Evolutionary conservation across 2,113 vertebrate genomes (phyloP).

Genomic region (Vimba vimba): DNA sequence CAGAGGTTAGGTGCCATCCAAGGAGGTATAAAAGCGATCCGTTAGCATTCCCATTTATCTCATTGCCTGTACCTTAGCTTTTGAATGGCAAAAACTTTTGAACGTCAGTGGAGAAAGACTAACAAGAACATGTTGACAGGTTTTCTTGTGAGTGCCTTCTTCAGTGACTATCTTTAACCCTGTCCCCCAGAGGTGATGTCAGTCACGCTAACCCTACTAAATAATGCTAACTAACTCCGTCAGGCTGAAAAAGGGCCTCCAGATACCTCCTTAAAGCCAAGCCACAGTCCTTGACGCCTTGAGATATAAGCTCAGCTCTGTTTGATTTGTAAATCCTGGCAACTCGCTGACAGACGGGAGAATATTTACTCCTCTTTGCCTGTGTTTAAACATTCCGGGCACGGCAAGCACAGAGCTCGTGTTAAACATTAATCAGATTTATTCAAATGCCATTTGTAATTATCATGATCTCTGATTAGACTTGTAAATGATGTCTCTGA

Average conservation of each 20-base stretch:
- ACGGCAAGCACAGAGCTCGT: conserved; percentile 33
- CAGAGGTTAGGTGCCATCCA: conserved; percentile 2
- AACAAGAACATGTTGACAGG: not conserved
- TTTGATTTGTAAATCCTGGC: conserved; percentile 33
- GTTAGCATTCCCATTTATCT: not conserved
- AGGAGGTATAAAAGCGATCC: not conserved
- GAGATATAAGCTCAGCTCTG: conserved; percentile 1
- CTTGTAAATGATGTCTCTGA: conserved; percentile 38
- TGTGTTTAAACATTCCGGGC: conserved; percentile 46
- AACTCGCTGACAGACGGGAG: conserved; percentile 28
- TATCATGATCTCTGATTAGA: conserved; percentile 48
- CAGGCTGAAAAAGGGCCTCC: conserved; percentile 6
- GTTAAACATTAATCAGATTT: conserved; percentile 49
- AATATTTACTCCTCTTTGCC: conserved; percentile 33
- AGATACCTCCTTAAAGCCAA: conserved; percentile 10
- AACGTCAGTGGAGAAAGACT: not conserved
- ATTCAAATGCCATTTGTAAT: conserved; percentile 48
- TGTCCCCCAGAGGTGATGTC: conserved; percentile 19
- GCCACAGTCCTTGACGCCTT: not conserved
- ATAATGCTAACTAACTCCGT: conserved; percentile 30
- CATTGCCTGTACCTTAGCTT: not conserved
- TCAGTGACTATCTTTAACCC: conserved; percentile 4
- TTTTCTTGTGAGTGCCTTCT: not conserved
- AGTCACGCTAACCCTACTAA: conserved; percentile 37
- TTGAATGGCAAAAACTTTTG: not conserved